Evolutionary conservation across 2,113 vertebrate species (phyloP).

Genomic region (Leptobrachium ailaonicum): DNA sequence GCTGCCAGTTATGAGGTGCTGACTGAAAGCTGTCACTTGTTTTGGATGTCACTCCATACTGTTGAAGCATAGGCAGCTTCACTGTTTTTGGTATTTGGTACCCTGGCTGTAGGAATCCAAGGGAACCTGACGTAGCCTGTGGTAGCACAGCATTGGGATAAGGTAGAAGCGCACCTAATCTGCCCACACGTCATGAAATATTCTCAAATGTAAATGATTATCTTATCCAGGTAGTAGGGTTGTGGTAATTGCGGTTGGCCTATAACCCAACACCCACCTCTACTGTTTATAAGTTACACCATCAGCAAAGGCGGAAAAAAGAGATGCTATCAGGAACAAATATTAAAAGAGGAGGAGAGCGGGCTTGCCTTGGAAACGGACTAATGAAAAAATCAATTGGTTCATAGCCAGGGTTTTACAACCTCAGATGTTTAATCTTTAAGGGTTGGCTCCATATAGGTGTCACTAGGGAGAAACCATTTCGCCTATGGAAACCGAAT

Average conservation of each 20-base stretch:
- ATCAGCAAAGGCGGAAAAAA: slow-evolving; percentile 9
- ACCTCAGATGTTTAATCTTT: slow-evolving; percentile 33
- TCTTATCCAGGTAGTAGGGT: too few species aligned
- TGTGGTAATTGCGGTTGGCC: background rate
- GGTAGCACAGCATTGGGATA: too few species aligned
- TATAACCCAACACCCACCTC: background rate
- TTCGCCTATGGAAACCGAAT: slow-evolving; percentile 21
- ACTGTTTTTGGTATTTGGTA: too few species aligned
- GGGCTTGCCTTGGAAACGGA: slow-evolving; percentile 27
- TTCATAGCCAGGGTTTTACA: slow-evolving; percentile 33
- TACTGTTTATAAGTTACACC: slow-evolving; percentile 20
- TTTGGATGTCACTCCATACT: too few species aligned
- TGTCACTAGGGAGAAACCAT: slow-evolving; percentile 14
- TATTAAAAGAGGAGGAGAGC: slow-evolving; percentile 21
- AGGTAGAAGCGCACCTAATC: too few species aligned
- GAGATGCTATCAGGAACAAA: slow-evolving; percentile 20
- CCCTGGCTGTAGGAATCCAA: too few species aligned
- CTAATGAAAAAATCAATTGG: slow-evolving; percentile 43
- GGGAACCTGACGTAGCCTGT: too few species aligned
- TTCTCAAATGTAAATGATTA: too few species aligned
- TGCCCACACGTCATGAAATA: too few species aligned
- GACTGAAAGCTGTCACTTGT: too few species aligned
- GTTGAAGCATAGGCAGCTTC: too few species aligned
- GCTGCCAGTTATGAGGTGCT: too few species aligned
- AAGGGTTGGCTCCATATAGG: slow-evolving; percentile 23